Conservation (phyloP, 2,113 vertebrate species). For the Labrus mixtus region DNA sequence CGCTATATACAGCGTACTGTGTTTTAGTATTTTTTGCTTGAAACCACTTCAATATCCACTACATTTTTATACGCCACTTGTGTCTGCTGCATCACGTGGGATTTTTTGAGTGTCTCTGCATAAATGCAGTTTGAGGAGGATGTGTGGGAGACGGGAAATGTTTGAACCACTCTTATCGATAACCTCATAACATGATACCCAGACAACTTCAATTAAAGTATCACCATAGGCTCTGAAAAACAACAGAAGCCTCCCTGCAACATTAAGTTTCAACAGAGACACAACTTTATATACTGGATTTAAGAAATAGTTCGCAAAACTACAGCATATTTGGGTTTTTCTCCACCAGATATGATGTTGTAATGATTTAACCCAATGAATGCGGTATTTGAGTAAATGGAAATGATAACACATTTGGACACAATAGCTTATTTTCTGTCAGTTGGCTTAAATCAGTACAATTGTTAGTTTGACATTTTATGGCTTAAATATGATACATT, state of each 20-base stretch:
- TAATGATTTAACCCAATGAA: no score
- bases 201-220: conserved; percentile 14
- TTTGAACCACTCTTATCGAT: conserved; percentile 14
- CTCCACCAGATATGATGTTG: no score
- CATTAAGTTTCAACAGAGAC: neutral
- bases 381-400: no score
- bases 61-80: conserved; percentile 3
- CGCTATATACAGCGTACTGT: conserved; percentile 13
- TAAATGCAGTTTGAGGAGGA: conserved; percentile 38
- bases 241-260: neutral
- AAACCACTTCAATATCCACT: conserved; percentile 45
- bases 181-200: conserved; percentile 35
- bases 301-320: neutral
- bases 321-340: neutral
- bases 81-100: conserved; percentile 44
- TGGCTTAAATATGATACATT: no score
- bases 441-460: no score
- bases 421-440: no score
- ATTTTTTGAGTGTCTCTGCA: conserved; percentile 42
- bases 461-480: no score
- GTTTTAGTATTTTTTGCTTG: conserved; percentile 41
- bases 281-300: neutral
- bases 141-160: conserved; percentile 32
- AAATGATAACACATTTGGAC: no score
- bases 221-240: conserved; percentile 1